Conservation (phyloP, 1,140 invertebrate species). For the Temnothorax curvispinosus region DNA sequence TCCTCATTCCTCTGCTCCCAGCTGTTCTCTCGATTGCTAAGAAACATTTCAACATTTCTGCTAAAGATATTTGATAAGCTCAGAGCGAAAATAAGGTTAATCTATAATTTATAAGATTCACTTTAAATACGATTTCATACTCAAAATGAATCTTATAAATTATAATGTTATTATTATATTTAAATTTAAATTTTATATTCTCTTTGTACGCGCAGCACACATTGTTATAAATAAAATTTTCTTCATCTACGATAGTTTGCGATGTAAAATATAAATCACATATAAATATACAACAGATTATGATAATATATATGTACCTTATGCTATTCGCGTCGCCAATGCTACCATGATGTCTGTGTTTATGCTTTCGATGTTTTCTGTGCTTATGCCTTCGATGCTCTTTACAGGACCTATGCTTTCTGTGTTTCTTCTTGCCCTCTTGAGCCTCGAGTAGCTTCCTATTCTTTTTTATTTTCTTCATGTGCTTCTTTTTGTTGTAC, state of each 20-base stretch:
- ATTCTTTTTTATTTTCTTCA: conserved; percentile 88
- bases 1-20: conserved; percentile 81
- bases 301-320: conserved; percentile 66
- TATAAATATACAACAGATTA: neutral
- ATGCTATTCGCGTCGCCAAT: conserved; percentile 79
- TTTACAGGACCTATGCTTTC: conserved; percentile 90
- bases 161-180: neutral
- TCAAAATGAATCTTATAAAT: neutral
- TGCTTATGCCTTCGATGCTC: conserved; percentile 92
- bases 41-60: conserved; percentile 26
- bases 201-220: neutral
- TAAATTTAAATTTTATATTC: neutral
- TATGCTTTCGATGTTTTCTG: conserved; percentile 91
- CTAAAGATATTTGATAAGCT: neutral
- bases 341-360: conserved; percentile 87
- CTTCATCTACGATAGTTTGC: neutral
- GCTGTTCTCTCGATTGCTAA: conserved; percentile 79
- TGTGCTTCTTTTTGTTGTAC: conserved; percentile 89
- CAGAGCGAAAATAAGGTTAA: neutral
- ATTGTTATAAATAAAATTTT: neutral
- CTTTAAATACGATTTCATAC: neutral
- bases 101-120: neutral
- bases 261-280: neutral
- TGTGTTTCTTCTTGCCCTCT: conserved; percentile 89
- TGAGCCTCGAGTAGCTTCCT: conserved; percentile 84